phyloP scores from a whole-genome alignment of 2,113 vertebrate species.

The Dipodomys spectabilis region DNA sequence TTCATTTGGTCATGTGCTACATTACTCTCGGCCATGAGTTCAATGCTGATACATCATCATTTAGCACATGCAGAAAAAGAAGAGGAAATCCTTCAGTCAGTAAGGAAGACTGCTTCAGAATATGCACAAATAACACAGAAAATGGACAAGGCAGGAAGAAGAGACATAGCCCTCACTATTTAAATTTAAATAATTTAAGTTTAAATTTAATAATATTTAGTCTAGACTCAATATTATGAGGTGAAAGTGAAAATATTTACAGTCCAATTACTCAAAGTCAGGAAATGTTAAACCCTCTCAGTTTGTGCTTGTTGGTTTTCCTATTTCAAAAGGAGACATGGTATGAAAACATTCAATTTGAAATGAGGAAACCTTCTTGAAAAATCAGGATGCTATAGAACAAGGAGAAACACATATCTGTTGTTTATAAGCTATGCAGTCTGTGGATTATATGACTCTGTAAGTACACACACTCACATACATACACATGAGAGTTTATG shows the following conservation, averaged over 20 bases:
- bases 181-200: too few relatives aligned
- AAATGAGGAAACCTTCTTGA: neutral
- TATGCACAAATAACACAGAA: neutral
- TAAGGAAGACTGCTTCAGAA: neutral
- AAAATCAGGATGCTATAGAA: neutral
- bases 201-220: too few relatives aligned
- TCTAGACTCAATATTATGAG: neutral
- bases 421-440: neutral
- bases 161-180: neutral
- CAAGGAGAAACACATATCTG: neutral
- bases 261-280: neutral
- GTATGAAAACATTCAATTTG: neutral
- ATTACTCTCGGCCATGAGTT: neutral
- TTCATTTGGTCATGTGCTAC: neutral
- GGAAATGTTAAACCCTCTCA: neutral
- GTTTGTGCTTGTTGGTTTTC: neutral
- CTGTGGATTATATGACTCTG: neutral
- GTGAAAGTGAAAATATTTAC: neutral
- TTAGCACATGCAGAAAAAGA: neutral
- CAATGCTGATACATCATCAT: neutral
- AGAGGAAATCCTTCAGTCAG: neutral
- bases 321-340: neutral
- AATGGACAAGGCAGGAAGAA: neutral
- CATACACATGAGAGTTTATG: too few relatives aligned
- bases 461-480: neutral